Percentiles rank a stretch among this genome's conserved stretches.
phyloP scores from a whole-genome alignment of 2,797 vertebrate genomes.

The Vespertilio murinus region DNA sequence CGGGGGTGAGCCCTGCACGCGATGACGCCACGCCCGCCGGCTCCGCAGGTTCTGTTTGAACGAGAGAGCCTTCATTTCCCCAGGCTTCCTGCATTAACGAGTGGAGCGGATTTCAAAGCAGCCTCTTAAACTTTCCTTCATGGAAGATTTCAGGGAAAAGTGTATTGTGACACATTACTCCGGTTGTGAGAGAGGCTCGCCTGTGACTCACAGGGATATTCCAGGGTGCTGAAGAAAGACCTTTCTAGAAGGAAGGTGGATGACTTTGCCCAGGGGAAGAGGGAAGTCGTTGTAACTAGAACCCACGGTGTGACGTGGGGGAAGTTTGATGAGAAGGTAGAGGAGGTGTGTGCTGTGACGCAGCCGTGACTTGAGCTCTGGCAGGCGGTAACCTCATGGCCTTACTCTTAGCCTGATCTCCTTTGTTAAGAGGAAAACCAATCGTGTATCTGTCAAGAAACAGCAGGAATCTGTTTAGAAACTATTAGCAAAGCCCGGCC shows the following conservation, averaged over 20 bases:
- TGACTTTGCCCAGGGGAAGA: neutral
- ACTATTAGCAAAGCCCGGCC: neutral
- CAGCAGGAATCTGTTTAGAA: neutral
- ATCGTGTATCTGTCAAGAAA: neutral
- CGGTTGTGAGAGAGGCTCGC: slow-evolving; percentile 41
- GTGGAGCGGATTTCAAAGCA: slow-evolving; percentile 47
- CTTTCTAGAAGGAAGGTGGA: slow-evolving; percentile 56
- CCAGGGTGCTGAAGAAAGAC: slow-evolving; percentile 40
- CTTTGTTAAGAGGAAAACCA: slow-evolving; percentile 32
- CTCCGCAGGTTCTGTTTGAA: neutral
- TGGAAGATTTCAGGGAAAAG: slow-evolving; percentile 44
- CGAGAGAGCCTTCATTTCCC: neutral
- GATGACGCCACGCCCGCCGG: neutral
- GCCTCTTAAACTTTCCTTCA: neutral
- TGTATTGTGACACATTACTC: neutral
- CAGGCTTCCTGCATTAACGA: neutral
- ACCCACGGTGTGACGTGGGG: neutral
- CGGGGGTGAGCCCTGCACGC: neutral
- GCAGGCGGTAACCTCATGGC: neutral
- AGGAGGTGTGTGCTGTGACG: neutral
- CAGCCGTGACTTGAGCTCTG: neutral
- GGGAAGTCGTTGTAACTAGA: neutral
- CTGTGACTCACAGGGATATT: slow-evolving; percentile 48
- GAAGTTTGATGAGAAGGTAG: slow-evolving; percentile 3
- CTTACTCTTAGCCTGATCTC: neutral